phyloP scores from a whole-genome alignment of 2,797 vertebrate genomes.

The Intellagama lesueurii region DNA sequence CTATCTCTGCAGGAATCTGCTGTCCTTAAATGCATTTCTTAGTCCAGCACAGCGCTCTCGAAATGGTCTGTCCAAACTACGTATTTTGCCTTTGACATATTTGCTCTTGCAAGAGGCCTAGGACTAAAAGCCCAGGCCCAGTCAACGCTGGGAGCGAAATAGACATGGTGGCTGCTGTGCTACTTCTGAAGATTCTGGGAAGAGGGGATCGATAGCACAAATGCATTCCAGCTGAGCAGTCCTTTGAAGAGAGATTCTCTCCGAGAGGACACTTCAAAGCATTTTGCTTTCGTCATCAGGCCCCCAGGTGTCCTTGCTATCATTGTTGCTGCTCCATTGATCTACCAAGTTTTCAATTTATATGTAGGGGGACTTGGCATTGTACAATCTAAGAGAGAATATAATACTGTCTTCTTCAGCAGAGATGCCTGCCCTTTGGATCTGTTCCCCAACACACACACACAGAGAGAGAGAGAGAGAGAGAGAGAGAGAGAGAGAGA shows the following conservation, averaged over 20 bases:
- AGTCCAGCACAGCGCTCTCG: constrained; percentile 53
- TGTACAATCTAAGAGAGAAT: background rate
- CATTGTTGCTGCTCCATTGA: constrained; percentile 44
- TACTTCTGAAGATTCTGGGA: constrained; percentile 42
- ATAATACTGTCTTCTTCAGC: background rate
- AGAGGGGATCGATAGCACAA: constrained; percentile 50
- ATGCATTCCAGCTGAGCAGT: constrained; percentile 48
- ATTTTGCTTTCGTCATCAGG: constrained; percentile 35
- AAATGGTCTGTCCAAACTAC: constrained; percentile 53
- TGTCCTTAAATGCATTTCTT: constrained; percentile 56
- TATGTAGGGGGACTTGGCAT: background rate
- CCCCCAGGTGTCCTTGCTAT: constrained; percentile 51
- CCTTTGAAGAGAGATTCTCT: constrained; percentile 51
- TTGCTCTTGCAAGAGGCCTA: constrained; percentile 39
- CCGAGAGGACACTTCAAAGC: constrained; percentile 34
- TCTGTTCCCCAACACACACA: background rate
- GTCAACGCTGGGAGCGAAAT: background rate
- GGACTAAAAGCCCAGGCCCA: constrained; percentile 44
- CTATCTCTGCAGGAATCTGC: constrained; percentile 59
- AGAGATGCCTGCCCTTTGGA: background rate
- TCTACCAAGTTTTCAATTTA: background rate
- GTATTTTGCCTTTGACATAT: constrained; percentile 32
- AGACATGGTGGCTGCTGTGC: constrained; percentile 16
- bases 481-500: background rate
- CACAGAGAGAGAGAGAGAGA: no score